Evolutionary conservation across 35 echinoderm and acorn worm genomes (phyloP), one percentile per base, ranked within the genome.

Genomic region (Hemicentrotus pulcherrimus): DNA sequence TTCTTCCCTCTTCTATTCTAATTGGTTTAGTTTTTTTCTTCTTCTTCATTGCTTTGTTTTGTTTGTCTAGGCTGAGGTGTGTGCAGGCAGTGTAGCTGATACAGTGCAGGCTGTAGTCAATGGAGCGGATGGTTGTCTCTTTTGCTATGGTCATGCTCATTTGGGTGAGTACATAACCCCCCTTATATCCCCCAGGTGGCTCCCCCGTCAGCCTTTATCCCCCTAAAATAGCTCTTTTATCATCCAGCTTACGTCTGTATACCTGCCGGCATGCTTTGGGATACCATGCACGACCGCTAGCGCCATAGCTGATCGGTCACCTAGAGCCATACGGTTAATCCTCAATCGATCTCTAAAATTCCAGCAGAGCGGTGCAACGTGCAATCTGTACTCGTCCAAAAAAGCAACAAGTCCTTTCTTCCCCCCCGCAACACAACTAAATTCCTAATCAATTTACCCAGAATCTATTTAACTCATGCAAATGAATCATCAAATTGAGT

Each of bases 51-150:
- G 35, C 35, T 93, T 47, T 93, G 46, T 8, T 45, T 90, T 45
- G 14, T 90, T 58, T 33, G 6, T 28, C 24, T 89, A 99, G 98
- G 95, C 96, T 86, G 98, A 99, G 89, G 94, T 99, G 2, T 99
- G 98, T 95, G 96, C 98, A 92, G 97, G 96, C 94, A 99, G 97
- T 94, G 96, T 99, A 14, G 97, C 97, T 46, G 98, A 99, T 91
- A 99, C 97, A 47, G 98, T 99, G 6, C 95, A 96, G 90, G 96
- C 98, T 46, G 98, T 99, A 22, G 98, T 99, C 19, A 99, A 98
- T 95, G 98, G 98, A 50, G 98, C 98, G 48, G 98, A 99, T 94
- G 98, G 98, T 22, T 99, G 98, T 92, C 96, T 99, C 35, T 99
- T 99, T 94, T 97, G 97, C 85, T 99, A 99, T 55, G 98, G 98